Conservation (phyloP, 2,113 vertebrate genomes). For the Otolemur garnettii region DNA sequence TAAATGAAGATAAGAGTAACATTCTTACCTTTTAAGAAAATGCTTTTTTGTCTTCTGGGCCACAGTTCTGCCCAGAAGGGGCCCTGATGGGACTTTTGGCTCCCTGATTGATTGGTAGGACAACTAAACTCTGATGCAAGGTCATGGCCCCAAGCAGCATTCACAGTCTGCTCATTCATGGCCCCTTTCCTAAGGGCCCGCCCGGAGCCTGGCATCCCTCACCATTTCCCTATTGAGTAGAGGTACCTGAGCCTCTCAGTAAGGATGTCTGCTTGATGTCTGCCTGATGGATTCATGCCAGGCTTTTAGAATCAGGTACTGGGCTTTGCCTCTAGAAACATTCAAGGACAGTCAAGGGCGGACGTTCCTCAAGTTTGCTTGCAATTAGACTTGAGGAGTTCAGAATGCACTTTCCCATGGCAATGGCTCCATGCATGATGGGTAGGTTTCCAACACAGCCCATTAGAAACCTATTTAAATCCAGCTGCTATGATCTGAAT, state of each 20-base stretch:
- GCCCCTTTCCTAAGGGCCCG: background rate
- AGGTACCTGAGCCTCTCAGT: background rate
- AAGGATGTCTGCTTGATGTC: background rate
- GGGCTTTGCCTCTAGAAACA: background rate
- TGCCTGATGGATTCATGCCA: background rate
- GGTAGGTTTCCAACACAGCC: background rate
- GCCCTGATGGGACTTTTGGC: background rate
- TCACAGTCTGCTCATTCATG: background rate
- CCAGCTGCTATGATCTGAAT: background rate
- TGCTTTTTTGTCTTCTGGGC: background rate
- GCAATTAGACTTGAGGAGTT: background rate
- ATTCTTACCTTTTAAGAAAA: background rate
- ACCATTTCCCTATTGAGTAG: fast-evolving
- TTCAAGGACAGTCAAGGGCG: background rate
- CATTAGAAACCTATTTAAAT: background rate
- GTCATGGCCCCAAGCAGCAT: background rate
- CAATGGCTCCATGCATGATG: background rate
- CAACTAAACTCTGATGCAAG: background rate
- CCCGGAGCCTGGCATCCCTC: background rate
- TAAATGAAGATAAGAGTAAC: background rate
- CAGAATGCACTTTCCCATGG: background rate
- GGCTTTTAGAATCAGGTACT: background rate
- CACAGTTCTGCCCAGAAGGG: background rate
- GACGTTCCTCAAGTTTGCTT: background rate
- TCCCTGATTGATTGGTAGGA: background rate